Percentiles rank a stretch among this genome's conserved stretches.
phyloP scores from a whole-genome alignment of 2,113 vertebrate species.

The Amblyopsis rosae region DNA sequence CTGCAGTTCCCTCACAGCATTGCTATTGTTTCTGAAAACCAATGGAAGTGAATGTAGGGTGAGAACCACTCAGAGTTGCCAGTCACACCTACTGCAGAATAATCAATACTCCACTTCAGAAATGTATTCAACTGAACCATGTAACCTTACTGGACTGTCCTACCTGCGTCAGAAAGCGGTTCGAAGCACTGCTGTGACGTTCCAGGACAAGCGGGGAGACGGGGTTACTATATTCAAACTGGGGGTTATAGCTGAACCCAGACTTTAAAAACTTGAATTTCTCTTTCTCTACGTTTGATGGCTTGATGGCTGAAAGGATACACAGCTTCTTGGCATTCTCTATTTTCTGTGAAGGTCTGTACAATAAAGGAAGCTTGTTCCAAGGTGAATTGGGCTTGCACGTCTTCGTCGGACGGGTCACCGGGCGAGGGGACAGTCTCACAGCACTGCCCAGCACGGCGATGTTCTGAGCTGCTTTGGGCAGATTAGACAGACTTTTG shows the following conservation, averaged over 20 bases:
- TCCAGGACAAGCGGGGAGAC: constrained; percentile 78
- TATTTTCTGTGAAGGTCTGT: constrained; percentile 67
- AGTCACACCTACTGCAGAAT: too few species aligned
- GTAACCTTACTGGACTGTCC: not conserved
- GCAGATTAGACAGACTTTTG: constrained; percentile 37
- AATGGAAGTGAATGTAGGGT: too few species aligned
- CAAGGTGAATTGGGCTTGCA: constrained; percentile 42
- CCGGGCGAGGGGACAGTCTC: constrained; percentile 59
- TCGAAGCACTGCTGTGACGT: constrained; percentile 83
- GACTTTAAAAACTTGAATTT: constrained; percentile 88
- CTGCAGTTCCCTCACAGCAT: too few species aligned
- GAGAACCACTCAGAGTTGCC: too few species aligned
- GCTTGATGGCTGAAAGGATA: constrained; percentile 90
- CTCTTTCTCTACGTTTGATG: constrained; percentile 88
- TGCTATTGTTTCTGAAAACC: too few species aligned
- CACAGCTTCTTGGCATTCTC: constrained; percentile 82
- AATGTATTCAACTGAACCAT: not conserved
- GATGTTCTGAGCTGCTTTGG: constrained; percentile 63
- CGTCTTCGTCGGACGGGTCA: constrained; percentile 51
- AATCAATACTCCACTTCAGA: not conserved
- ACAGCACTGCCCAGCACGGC: constrained; percentile 68
- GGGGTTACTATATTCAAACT: constrained; percentile 89
- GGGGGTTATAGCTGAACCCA: constrained; percentile 87
- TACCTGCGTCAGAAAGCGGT: constrained; percentile 81
- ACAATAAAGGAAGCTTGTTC: constrained; percentile 67